A percentile compares a stretch with the other conserved stretches of the same genome.
These are phyloP conservation scores for Scatophagus argus DNA, from an alignment of 2,113 vertebrate genomes.

Conservation along the genomic window DNA sequence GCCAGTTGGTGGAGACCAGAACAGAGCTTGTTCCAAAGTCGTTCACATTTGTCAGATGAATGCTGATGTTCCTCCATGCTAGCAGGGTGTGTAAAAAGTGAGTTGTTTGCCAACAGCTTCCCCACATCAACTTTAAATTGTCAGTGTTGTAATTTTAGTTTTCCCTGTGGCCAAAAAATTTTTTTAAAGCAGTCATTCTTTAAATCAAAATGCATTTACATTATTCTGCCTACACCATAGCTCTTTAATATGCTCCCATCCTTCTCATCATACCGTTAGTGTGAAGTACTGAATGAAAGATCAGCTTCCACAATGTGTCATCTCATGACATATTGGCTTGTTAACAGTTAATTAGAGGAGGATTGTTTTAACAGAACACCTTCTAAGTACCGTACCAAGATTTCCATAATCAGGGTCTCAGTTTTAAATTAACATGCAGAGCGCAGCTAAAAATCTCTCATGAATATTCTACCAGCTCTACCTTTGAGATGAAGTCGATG, in stretches of 20 bases:
- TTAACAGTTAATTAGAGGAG: slow-evolving; percentile 11
- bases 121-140: neutral
- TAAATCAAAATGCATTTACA: neutral
- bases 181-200: neutral
- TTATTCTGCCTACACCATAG: neutral
- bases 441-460: slow-evolving; percentile 15
- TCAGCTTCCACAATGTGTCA: neutral
- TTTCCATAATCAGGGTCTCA: slow-evolving; percentile 19
- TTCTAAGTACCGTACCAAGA: slow-evolving; percentile 1
- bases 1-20: neutral
- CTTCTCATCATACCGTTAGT: neutral
- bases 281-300: neutral
- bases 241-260: neutral
- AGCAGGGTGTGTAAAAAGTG: neutral
- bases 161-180: neutral
- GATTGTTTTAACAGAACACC: slow-evolving; percentile 14
- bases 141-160: neutral
- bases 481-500: slow-evolving; percentile 33
- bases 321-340: slow-evolving; percentile 4
- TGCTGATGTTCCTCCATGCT: neutral
- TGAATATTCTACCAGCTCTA: slow-evolving; percentile 36
- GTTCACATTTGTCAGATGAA: neutral
- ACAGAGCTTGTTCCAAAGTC: neutral
- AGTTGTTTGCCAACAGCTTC: neutral
- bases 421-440: slow-evolving; percentile 14